A percentile compares a stretch with the other conserved stretches of the same genome.
phyloP scores from a whole-genome alignment of 1,140 invertebrate genomes.

The Rhyzopertha dominica region DNA sequence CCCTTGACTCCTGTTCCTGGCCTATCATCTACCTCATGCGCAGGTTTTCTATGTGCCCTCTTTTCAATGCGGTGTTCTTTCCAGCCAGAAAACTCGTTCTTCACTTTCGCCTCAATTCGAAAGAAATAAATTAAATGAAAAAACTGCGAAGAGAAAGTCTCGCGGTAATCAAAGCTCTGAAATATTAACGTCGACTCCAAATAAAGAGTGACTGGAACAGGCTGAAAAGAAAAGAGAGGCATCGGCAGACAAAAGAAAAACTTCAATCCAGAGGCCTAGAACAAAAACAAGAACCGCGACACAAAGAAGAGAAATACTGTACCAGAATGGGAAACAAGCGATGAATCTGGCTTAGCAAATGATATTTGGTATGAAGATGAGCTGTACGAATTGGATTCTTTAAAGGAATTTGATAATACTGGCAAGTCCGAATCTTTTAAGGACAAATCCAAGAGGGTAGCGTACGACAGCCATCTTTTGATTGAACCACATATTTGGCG shows the following conservation, averaged over 20 bases:
- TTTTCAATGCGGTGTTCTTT: not conserved
- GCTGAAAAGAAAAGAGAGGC: not conserved
- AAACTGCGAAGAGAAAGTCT: not conserved
- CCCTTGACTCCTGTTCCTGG: not conserved
- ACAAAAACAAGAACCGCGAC: slow-evolving; percentile 6
- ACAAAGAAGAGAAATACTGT: slow-evolving; percentile 1
- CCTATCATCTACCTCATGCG: not conserved
- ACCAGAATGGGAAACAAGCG: not conserved
- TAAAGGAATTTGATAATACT: too few species aligned
- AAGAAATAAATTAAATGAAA: not conserved
- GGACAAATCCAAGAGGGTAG: too few species aligned
- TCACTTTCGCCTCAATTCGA: not conserved
- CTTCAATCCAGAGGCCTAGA: slow-evolving; percentile 8
- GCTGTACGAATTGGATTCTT: not conserved
- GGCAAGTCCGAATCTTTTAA: too few species aligned
- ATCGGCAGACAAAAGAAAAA: not conserved
- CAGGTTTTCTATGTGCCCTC: not conserved
- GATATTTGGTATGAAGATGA: slow-evolving; percentile 3
- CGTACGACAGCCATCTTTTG: too few species aligned
- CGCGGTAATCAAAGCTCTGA: not conserved
- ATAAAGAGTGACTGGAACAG: not conserved
- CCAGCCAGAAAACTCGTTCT: not conserved
- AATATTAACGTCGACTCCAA: slow-evolving; percentile 1
- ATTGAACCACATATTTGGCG: too few species aligned
- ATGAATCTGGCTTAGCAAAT: not conserved